Evolutionary conservation across 2,888 invertebrate species (phyloP), one percentile per base, ranked within the genome.

Genomic region (Alsophila aescularia): DNA sequence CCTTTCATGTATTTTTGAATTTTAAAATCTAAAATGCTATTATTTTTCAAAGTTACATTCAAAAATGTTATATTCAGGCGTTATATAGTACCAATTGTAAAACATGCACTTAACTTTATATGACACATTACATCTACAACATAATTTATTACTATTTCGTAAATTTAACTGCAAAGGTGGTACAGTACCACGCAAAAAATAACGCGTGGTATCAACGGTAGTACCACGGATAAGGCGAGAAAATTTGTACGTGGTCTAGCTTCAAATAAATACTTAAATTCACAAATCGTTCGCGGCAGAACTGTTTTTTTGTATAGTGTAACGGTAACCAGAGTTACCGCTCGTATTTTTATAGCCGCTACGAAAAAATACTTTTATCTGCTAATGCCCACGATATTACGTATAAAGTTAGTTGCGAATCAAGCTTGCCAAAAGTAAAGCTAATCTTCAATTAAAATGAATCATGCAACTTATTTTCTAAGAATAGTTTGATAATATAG

Each of bases 401-500:
- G n/a, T n/a, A n/a, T n/a, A n/a, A n/a, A n/a, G n/a, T n/a, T n/a
- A n/a, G n/a, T n/a, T 16, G 49, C 21, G 2, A 21, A 21, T 31
- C 16, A 32, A 39, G 32, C 32, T 32, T 48, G 27, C 8, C 14
- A 39, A 29, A 7, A n/a, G n/a, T 13, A 29, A 24, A 45, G 37
- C 24, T 24, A 24, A 6, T 10, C 27, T 41, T 24, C 1, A 40
- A 4, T 42, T n/a, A 15, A 8, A 21, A 27, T 21, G 41, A 34
- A 35, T 31, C 21, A 29, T 14, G 15, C 42, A 12, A 7, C 40
- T 62, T 58, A 62, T 58, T 54, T 55, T 64, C 57, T 60, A 62
- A 53, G 42, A 54, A 63, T 58, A 69, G 15, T 32, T 9, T 32
- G 40, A 34, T 39, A 64, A 62, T 66, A 69, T 72, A 77, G 77